These are phyloP conservation scores for Aphaenogaster ashmeadi DNA, from an alignment of 1,140 invertebrate species.

Conservation along the genomic window DNA sequence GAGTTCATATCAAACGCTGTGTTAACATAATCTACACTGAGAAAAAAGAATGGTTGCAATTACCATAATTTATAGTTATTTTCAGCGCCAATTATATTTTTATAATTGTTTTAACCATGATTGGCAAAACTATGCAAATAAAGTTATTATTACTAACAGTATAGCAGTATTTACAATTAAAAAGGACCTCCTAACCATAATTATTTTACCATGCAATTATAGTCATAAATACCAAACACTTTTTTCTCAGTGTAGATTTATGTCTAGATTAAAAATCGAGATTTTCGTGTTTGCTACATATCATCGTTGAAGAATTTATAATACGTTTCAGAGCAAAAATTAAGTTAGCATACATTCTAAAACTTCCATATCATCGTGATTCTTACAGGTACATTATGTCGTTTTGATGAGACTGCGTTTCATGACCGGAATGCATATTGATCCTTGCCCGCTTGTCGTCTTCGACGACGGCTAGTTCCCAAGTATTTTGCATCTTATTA, in stretches of 20 bases:
- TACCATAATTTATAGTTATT: too few relatives aligned
- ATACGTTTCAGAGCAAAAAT: not conserved
- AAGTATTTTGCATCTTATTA: conserved; percentile 62
- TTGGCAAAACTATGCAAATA: too few relatives aligned
- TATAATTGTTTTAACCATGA: too few relatives aligned
- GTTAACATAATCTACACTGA: not conserved
- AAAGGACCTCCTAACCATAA: too few relatives aligned
- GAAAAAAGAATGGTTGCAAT: too few relatives aligned
- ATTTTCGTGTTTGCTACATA: not conserved
- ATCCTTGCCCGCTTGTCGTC: conserved; percentile 29
- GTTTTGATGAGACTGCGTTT: conserved; percentile 63
- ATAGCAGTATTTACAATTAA: too few relatives aligned
- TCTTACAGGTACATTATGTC: conserved; percentile 17
- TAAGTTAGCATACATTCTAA: not conserved
- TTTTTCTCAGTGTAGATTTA: too few relatives aligned
- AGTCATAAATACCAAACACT: too few relatives aligned
- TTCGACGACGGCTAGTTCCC: conserved; percentile 11
- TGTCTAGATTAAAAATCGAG: not conserved
- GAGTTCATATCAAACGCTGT: not conserved
- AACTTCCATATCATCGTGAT: not conserved
- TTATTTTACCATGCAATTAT: too few relatives aligned
- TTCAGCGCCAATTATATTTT: too few relatives aligned
- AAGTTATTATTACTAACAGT: too few relatives aligned
- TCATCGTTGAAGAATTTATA: not conserved
- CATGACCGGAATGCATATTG: conserved; percentile 53